These are phyloP conservation scores for Caretta caretta DNA, from an alignment of 2,113 vertebrate species.

Conservation along the genomic window DNA sequence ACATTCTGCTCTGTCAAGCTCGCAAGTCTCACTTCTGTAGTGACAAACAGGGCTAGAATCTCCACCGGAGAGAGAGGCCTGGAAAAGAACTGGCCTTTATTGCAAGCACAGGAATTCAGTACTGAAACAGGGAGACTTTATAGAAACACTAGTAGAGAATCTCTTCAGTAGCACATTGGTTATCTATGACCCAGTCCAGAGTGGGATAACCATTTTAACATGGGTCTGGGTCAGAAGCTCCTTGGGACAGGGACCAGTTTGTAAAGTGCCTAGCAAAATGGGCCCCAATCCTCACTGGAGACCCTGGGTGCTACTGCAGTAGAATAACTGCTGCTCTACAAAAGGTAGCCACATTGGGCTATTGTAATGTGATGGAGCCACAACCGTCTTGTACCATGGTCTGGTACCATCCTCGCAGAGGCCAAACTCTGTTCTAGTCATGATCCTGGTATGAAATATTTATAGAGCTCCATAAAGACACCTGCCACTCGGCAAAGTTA, in stretches of 20 bases:
- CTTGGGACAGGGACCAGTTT: not conserved
- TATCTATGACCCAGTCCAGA: not conserved
- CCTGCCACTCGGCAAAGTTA: not conserved
- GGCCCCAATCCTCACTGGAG: not conserved
- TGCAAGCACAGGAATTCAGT: fast-evolving
- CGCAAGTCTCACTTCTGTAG: too few relatives aligned
- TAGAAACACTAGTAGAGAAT: not conserved
- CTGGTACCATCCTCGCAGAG: not conserved
- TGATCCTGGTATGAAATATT: not conserved
- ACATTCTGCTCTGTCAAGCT: too few relatives aligned
- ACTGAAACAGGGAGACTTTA: not conserved
- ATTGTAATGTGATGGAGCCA: not conserved
- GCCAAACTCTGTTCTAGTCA: not conserved
- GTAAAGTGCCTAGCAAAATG: not conserved
- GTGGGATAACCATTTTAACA: not conserved
- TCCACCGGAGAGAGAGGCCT: not conserved
- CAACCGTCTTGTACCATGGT: not conserved
- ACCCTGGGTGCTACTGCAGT: not conserved
- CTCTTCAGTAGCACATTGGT: not conserved
- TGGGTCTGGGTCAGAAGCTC: not conserved
- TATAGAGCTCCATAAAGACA: not conserved
- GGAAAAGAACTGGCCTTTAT: not conserved
- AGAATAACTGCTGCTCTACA: not conserved
- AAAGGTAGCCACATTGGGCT: not conserved
- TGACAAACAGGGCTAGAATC: not conserved